phyloP scores from a whole-genome alignment of 2,888 invertebrate species.

The Hypolimnas misippus region DNA sequence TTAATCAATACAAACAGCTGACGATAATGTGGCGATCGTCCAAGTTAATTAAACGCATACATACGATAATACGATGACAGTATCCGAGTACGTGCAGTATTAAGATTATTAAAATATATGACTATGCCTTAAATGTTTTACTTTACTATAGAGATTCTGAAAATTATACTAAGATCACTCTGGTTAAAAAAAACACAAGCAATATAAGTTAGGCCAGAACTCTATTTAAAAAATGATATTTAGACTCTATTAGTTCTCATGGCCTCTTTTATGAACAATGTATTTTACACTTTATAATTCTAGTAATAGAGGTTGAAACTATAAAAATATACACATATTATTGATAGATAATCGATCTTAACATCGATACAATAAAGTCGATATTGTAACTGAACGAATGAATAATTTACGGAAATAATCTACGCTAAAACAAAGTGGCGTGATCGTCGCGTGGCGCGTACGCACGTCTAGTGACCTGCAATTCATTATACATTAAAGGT shows the following conservation, averaged over 20 bases:
- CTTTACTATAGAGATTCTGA: not conserved
- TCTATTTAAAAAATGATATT: too few relatives aligned
- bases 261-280: conserved; percentile 15
- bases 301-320: conserved; percentile 24
- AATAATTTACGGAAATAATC: conserved; percentile 48
- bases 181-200: too few relatives aligned
- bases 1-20: conserved; percentile 33
- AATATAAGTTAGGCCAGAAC: conserved; percentile 10
- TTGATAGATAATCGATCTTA: conserved; percentile 25
- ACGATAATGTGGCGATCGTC: conserved; percentile 39
- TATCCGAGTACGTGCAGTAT: not conserved
- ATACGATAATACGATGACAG: conserved; percentile 15
- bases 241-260: too few relatives aligned
- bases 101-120: too few relatives aligned
- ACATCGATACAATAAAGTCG: conserved; percentile 31
- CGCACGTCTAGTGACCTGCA: conserved; percentile 72
- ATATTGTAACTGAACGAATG: conserved; percentile 26
- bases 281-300: conserved; percentile 27
- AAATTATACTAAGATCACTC: too few relatives aligned
- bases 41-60: conserved; percentile 33
- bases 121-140: too few relatives aligned
- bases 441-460: conserved; percentile 68
- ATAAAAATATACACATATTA: conserved; percentile 8
- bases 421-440: conserved; percentile 58
- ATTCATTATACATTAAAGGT: conserved; percentile 47